Evolutionary conservation across 2,113 vertebrate genomes (phyloP).

Genomic region (Cranoglanis bouderius): DNA sequence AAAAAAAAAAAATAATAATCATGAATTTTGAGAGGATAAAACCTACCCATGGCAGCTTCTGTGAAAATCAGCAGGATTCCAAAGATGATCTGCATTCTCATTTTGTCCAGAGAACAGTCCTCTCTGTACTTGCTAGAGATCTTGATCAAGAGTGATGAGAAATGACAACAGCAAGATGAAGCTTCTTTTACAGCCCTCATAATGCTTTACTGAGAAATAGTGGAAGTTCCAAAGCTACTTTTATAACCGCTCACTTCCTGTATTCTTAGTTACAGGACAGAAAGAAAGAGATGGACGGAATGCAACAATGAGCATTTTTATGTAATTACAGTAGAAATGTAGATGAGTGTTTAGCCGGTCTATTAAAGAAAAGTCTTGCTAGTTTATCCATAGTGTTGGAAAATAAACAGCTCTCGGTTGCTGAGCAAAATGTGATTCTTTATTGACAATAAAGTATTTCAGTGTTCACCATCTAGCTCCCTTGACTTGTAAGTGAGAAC

Average conservation of each 20-base stretch:
- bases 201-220: not conserved
- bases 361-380: no score
- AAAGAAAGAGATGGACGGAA: not conserved
- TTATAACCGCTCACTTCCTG: not conserved
- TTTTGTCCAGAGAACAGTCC: not conserved
- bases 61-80: slow-evolving; percentile 3
- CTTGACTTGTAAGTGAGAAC: not conserved
- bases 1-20: no score
- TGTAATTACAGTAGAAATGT: no score
- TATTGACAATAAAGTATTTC: no score
- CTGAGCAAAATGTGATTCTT: no score
- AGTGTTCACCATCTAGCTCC: not conserved
- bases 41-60: not conserved
- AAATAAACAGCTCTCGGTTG: no score
- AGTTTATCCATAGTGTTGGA: no score
- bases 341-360: no score
- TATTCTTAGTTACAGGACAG: not conserved
- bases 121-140: not conserved
- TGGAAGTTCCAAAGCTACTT: not conserved
- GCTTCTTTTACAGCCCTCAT: not conserved
- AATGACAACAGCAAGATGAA: not conserved
- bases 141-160: not conserved
- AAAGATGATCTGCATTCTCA: not conserved
- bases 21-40: not conserved
- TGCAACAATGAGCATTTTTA: not conserved